Conservation (phyloP, 2,797 vertebrate species). For the Sylvia borin region DNA sequence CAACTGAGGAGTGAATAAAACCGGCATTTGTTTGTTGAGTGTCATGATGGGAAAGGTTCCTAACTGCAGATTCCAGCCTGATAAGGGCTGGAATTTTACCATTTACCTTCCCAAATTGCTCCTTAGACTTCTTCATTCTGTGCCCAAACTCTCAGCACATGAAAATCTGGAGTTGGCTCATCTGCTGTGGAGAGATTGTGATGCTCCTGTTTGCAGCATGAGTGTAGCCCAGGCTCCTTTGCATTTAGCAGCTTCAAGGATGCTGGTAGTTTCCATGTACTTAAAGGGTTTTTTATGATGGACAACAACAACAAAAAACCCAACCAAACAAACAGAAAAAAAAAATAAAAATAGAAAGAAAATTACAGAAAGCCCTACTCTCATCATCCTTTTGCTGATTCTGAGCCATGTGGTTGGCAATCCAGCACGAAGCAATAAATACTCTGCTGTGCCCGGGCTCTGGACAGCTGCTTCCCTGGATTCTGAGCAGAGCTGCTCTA, state of each 20-base stretch:
- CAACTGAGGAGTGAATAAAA: not conserved
- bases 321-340: too few species aligned
- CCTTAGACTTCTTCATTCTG: not conserved
- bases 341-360: too few species aligned
- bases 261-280: not conserved
- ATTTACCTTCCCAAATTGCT: not conserved
- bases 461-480: slow-evolving; percentile 20
- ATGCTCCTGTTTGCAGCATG: not conserved
- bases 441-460: not conserved
- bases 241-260: not conserved
- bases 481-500: not conserved
- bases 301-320: too few species aligned
- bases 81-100: accelerated
- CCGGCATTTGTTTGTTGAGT: not conserved
- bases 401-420: not conserved
- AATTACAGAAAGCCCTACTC: not conserved
- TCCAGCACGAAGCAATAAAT: not conserved
- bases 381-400: not conserved
- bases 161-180: not conserved
- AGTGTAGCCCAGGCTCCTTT: not conserved
- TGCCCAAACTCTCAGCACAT: not conserved
- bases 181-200: not conserved
- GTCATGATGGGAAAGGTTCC: not conserved
- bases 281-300: not conserved
- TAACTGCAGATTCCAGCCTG: not conserved